Evolutionary conservation across 2,888 invertebrate species (phyloP), one percentile per base, ranked within the genome.

Genomic region (Zelleria hepariella): DNA sequence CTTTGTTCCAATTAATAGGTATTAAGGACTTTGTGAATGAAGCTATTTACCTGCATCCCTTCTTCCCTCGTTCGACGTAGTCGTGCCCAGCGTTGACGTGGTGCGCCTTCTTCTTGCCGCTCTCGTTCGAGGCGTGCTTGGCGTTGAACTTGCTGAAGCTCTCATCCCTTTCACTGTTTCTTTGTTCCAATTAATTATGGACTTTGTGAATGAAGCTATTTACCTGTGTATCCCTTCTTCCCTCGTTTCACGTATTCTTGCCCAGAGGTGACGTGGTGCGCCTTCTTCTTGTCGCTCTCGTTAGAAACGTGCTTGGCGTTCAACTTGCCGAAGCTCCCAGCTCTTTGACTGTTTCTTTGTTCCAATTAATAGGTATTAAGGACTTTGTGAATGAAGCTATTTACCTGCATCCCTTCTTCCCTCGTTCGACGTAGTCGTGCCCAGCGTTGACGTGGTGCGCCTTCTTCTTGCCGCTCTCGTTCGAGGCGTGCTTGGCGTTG

Each of bases 121-220:
- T 92, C 68, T 91, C 91, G 66, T 93, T 89, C 68, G 89, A 90
- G 26, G 90, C 91, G 71, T 93, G 92, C 63, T 93, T 91, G 3
- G 91, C 91, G 68, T 93, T 91, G 78, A 91, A 91, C 68, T 92
- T 90, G 21, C 93, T 93, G 72, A 90, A 92, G 63, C 93, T 92
- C 10, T 10, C 32, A 5, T 32, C 5, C 5, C 32, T 5, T 7
- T 32, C 32, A 5, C 32, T 32, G 32, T n/a, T n/a, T n/a, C n/a
- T n/a, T n/a, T n/a, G n/a, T n/a, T n/a, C n/a, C n/a, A n/a, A n/a
- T n/a, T n/a, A n/a, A n/a, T n/a, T n/a, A n/a, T n/a, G n/a, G n/a
- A n/a, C n/a, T n/a, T n/a, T n/a, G n/a, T n/a, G n/a, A n/a, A n/a
- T n/a, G n/a, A n/a, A n/a, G n/a, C n/a, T n/a, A n/a, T n/a, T 53